Evolutionary conservation across 2,888 invertebrate species (phyloP).

Genomic region (Eubasilissa splendida): DNA sequence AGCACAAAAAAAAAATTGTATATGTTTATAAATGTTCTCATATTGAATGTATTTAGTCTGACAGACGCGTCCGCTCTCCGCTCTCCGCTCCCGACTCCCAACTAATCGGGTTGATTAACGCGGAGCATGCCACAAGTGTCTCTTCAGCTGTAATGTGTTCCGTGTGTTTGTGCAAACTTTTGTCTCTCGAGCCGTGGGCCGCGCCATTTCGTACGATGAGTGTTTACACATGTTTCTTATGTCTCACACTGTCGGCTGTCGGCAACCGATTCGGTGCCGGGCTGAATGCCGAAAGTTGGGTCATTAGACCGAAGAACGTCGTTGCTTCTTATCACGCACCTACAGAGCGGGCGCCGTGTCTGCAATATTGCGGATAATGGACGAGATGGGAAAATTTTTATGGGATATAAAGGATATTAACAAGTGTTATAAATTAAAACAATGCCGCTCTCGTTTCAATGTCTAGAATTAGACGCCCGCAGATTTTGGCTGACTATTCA

Average conservation of each 20-base stretch:
- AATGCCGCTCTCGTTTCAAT: no score
- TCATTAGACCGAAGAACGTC: slow-evolving; percentile 36
- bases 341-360: slow-evolving; percentile 8
- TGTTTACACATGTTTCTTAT: slow-evolving; percentile 37
- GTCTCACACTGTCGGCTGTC: slow-evolving; percentile 1
- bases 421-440: no score
- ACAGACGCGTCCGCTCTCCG: no score
- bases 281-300: slow-evolving; percentile 30
- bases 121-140: slow-evolving; percentile 5
- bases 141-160: background rate
- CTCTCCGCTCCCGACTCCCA: background rate
- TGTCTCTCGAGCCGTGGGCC: slow-evolving; percentile 14
- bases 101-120: slow-evolving; percentile 4
- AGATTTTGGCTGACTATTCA: no score
- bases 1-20: no score
- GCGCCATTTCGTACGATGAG: slow-evolving; percentile 15
- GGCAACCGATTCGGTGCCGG: slow-evolving; percentile 5
- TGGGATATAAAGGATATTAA: no score
- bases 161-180: slow-evolving; percentile 18
- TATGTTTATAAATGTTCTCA: no score
- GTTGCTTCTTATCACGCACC: slow-evolving; percentile 46
- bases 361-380: slow-evolving; percentile 14
- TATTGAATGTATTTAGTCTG: no score
- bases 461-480: no score
- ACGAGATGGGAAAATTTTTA: background rate